phyloP scores from a whole-genome alignment of 2,888 invertebrate species.

The Erebia epiphron region DNA sequence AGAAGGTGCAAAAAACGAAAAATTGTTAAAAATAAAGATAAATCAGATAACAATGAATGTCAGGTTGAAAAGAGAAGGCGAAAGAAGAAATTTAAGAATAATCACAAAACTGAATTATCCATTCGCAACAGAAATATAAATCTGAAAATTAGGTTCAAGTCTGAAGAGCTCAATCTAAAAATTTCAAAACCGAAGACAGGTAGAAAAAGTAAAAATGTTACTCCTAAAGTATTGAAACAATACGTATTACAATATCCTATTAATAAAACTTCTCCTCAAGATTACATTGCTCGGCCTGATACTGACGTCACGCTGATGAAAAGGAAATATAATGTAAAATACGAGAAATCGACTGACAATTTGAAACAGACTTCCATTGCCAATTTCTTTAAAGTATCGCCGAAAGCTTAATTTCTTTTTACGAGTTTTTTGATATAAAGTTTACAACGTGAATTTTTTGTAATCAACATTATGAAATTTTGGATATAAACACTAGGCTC shows the following conservation, averaged over 20 bases:
- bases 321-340: slow-evolving; percentile 50
- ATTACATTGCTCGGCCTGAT: slow-evolving; percentile 51
- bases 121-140: slow-evolving; percentile 48
- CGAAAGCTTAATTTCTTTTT: neutral
- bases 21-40: neutral
- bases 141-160: slow-evolving; percentile 59
- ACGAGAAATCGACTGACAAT: slow-evolving; percentile 55
- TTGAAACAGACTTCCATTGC: slow-evolving; percentile 64
- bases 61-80: neutral
- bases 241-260: slow-evolving; percentile 58
- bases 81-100: slow-evolving; percentile 36
- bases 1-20: neutral
- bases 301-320: slow-evolving; percentile 51
- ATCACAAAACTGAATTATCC: slow-evolving; percentile 37
- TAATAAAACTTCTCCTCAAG: slow-evolving; percentile 3
- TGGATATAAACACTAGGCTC: too few species aligned
- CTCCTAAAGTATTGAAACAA: slow-evolving; percentile 50
- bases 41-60: neutral
- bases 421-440: too few species aligned
- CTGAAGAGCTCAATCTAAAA: slow-evolving; percentile 52
- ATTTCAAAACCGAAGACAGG: slow-evolving; percentile 44
- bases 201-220: slow-evolving; percentile 8
- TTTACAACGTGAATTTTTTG: too few species aligned
- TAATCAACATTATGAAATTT: too few species aligned
- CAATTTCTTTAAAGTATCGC: slow-evolving; percentile 57